These are phyloP conservation scores for Nicator chloris DNA, from an alignment of 2,113 vertebrate genomes.

Conservation along the genomic window DNA sequence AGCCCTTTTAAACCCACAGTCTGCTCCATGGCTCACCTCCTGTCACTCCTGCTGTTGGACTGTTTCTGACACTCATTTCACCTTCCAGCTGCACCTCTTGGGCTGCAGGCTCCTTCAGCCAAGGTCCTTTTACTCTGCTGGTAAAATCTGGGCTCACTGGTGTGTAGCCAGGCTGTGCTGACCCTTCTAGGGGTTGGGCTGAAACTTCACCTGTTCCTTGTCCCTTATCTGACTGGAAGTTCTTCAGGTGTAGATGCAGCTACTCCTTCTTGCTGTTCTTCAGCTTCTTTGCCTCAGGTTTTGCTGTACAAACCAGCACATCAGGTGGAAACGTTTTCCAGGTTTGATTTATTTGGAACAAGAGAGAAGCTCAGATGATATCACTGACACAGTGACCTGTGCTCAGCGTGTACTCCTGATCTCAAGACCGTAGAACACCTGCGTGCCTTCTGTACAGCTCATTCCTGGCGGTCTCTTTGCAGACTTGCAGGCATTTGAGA, in stretches of 20 bases:
- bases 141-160: neutral
- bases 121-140: neutral
- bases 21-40: neutral
- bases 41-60: neutral
- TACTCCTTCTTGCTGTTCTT: neutral
- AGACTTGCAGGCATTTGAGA: neutral
- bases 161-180: neutral
- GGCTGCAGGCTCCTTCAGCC: neutral
- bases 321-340: neutral
- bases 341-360: neutral
- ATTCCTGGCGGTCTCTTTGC: neutral
- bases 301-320: neutral
- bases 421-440: neutral
- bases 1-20: neutral
- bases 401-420: neutral
- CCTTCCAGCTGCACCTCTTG: neutral
- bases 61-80: neutral
- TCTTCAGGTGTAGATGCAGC: neutral
- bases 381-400: neutral
- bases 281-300: neutral
- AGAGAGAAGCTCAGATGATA: neutral
- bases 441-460: rapidly evolving
- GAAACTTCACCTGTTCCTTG: neutral
- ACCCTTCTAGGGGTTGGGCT: neutral
- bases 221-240: neutral